Base-by-base conservation (phyloP, 2,113 vertebrate species). In the Ornithorhynchus anatinus region DNA sequence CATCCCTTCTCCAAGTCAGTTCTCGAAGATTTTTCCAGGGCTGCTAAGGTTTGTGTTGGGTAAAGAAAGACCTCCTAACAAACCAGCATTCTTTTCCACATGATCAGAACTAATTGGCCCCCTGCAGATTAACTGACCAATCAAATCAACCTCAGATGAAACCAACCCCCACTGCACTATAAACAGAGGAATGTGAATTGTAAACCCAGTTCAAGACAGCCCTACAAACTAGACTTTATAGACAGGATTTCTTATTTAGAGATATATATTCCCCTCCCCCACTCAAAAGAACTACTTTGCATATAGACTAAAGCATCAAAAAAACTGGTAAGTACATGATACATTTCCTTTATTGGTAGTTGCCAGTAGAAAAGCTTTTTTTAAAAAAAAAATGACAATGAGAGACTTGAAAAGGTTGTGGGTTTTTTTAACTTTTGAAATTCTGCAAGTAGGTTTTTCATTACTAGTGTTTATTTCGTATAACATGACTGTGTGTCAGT, bases 81-180 rank as follows among this genome's bases (percentile, higher is more conserved):
- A 94, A 92, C 84, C 88, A 89, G 90, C 88, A 94, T 93, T 94
- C 92, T 93, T 93, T 93, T 92, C 90, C 90, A 94, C 91, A 92
- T 89, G 91, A 93, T 94, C 93, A 95, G 94, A 94, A 92, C 90
- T 96, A 96, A 98, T 95, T 93, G 47, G 96, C 95, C 95, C 91
- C 96, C 95, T 95, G 93, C 94, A 96, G 96, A 92, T 91, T 92
- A 95, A 95, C 92, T 95, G 96, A 96, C 95, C 96, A 97, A 95
- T 94, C 92, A 91, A 92, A 96, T 96, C 93, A 95, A 88, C 92
- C 84, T 94, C 90, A 91, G 85, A 87, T 66, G 47, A 82, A 91
- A 90, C 86, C 90, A 90, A 71, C 85, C 86, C 85, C 84, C 87
- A 67, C 79, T 72, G 85, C 88, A 91, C 88, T 93, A 94, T 89